These are phyloP conservation scores for Zootoca vivipara DNA, from an alignment of 2,113 vertebrate genomes.

Conservation along the genomic window DNA sequence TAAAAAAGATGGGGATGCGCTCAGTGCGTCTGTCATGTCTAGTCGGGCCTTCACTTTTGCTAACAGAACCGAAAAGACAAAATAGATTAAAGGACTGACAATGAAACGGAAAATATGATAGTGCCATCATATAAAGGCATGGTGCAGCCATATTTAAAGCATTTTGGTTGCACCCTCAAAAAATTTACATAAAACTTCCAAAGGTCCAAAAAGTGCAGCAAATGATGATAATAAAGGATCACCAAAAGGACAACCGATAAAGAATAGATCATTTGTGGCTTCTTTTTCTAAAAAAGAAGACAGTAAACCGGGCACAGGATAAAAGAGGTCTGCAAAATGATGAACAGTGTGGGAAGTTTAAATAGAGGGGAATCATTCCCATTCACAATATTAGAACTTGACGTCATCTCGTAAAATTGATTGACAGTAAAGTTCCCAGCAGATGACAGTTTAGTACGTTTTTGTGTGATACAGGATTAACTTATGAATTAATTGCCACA, in stretches of 20 bases:
- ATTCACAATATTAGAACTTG: neutral
- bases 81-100: too few species aligned
- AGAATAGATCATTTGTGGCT: neutral
- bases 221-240: neutral
- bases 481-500: neutral
- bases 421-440: neutral
- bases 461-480: neutral
- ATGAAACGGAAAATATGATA: too few species aligned
- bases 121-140: too few species aligned
- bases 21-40: too few species aligned
- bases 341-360: too few species aligned
- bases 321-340: neutral
- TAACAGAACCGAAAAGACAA: too few species aligned
- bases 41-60: too few species aligned
- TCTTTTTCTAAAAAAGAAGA: neutral
- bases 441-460: neutral
- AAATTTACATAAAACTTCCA: neutral
- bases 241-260: neutral
- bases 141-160: too few species aligned
- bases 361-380: neutral
- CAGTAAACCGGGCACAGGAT: neutral
- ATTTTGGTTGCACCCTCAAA: neutral
- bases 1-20: too few species aligned
- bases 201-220: neutral
- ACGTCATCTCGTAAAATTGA: neutral